A percentile compares a stretch with the other conserved stretches of the same genome.
Conservation (phyloP, 2,113 vertebrate species). For the Pyrgilauda ruficollis region DNA sequence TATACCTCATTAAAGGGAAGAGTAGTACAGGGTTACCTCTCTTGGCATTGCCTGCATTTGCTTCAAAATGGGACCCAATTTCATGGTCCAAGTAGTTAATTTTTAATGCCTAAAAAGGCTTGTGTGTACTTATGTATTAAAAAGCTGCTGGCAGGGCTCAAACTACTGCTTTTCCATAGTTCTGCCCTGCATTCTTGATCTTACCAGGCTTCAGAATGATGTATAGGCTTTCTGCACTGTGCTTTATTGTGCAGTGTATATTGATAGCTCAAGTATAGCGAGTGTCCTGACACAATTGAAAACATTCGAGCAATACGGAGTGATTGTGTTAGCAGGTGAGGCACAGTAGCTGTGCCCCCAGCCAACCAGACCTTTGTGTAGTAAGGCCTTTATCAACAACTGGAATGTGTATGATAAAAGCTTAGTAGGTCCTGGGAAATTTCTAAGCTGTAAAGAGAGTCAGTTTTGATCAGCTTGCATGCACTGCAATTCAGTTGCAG, state of each 20-base stretch:
- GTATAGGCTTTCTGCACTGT: conserved; percentile 51
- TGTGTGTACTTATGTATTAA: background rate
- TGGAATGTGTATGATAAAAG: conserved; percentile 10
- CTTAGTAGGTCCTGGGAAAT: background rate
- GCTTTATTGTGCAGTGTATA: conserved; percentile 46
- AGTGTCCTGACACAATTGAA: conserved; percentile 59
- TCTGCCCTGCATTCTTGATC: background rate
- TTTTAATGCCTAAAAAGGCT: conserved; percentile 18
- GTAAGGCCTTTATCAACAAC: background rate
- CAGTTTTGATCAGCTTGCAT: background rate
- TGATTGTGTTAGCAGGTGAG: conserved; percentile 54
- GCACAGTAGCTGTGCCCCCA: background rate
- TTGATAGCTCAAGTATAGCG: conserved; percentile 21
- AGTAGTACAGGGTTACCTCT: background rate
- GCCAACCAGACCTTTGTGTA: background rate
- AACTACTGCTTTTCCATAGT: background rate
- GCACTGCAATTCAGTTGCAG: background rate
- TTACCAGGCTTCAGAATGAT: conserved; percentile 9
- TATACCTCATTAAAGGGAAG: background rate
- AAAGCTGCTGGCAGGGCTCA: background rate
- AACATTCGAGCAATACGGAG: conserved; percentile 44
- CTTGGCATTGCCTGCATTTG: background rate
- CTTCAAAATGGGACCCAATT: background rate
- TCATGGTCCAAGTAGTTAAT: background rate
- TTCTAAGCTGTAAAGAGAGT: background rate